These are phyloP conservation scores for Zaprionus inermis DNA, from an alignment of 1,140 invertebrate species.

Conservation along the genomic window DNA sequence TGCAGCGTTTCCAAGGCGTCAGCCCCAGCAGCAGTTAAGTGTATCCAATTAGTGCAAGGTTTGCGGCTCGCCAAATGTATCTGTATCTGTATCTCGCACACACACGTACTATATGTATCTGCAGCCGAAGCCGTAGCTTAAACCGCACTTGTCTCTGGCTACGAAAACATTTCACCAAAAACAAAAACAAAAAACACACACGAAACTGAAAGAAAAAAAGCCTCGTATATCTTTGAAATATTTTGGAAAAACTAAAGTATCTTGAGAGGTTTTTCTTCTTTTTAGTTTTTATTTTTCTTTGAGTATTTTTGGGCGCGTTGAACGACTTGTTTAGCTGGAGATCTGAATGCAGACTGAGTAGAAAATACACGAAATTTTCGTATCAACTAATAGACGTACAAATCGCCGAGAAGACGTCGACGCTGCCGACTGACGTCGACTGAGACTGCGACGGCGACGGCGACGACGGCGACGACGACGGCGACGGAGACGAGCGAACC, in stretches of 20 bases:
- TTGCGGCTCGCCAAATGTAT: constrained; percentile 24
- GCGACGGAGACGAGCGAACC: constrained; percentile 39
- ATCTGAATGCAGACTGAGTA: constrained; percentile 78
- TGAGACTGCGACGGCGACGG: constrained; percentile 2
- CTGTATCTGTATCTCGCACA: constrained; percentile 9
- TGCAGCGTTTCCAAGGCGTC: constrained; percentile 22
- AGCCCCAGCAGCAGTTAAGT: constrained; percentile 11
- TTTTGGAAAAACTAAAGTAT: background rate
- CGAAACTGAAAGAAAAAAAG: constrained; percentile 2
- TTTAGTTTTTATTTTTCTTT: constrained; percentile 11
- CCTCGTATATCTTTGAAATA: background rate
- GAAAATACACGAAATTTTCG: constrained; percentile 75
- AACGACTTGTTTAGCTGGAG: constrained; percentile 66
- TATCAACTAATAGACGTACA: constrained; percentile 66
- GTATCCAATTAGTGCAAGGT: constrained; percentile 50
- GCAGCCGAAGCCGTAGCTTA: background rate
- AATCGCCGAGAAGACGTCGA: constrained; percentile 48
- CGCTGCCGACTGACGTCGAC: constrained; percentile 17
- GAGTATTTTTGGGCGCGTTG: constrained; percentile 23
- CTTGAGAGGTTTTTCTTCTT: background rate
- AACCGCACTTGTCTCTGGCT: constrained; percentile 14
- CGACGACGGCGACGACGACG: constrained; percentile 18
- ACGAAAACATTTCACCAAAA: constrained; percentile 30
- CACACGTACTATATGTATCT: background rate
- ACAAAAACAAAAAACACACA: constrained; percentile 15